Percentiles rank a stretch among this genome's conserved stretches.
Conservation (phyloP, 2,888 invertebrate genomes). For the Strigamia crassipes region DNA sequence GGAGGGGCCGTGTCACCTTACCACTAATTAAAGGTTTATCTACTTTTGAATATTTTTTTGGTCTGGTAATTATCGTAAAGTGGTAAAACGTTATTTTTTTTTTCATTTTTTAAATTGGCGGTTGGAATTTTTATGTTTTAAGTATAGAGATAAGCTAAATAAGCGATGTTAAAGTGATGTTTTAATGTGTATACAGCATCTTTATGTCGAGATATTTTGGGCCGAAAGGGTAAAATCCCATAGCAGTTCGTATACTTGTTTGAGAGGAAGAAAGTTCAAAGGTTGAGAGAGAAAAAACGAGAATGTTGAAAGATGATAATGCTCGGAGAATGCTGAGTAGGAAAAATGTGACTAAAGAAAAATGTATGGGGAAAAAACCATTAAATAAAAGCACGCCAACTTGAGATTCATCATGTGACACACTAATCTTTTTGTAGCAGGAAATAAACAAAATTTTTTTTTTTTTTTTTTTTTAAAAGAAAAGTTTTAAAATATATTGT, state of each 20-base stretch:
- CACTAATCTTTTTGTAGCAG: neutral
- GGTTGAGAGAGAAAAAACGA: neutral
- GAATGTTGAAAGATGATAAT: neutral
- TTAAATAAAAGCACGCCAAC: neutral
- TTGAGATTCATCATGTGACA: neutral
- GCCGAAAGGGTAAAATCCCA: constrained; percentile 30
- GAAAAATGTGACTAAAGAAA: neutral
- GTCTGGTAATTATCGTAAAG: neutral
- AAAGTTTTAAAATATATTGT: neutral
- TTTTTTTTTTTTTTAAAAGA: neutral
- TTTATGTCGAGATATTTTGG: constrained; percentile 10
- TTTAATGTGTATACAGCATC: neutral
- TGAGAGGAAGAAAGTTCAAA: neutral
- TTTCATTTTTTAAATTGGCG: neutral
- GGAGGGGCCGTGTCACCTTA: constrained; percentile 19
- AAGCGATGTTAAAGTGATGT: neutral
- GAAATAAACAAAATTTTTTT: neutral
- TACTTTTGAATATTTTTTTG: neutral
- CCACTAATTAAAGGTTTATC: constrained; percentile 5
- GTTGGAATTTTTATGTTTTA: neutral
- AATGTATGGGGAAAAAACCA: neutral
- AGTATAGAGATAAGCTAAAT: neutral
- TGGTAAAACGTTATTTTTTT: neutral
- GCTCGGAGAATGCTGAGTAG: neutral
- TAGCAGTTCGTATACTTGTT: neutral